Base-by-base conservation (phyloP, 2,888 invertebrate species). In the Drosophila peninsularis region DNA sequence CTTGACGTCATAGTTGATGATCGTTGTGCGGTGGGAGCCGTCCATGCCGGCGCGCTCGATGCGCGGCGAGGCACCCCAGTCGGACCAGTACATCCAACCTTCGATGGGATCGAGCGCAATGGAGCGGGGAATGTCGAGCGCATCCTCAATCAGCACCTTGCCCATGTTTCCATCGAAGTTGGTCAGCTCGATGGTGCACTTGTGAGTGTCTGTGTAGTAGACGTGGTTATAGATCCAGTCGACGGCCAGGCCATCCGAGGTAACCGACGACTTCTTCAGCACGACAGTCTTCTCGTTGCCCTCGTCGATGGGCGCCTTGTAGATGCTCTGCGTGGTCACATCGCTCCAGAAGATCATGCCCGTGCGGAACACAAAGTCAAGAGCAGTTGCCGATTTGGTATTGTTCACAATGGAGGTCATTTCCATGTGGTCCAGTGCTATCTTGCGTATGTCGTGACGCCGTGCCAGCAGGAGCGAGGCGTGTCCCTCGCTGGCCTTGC, bases 341-440 rank as follows among this genome's bases (percentile, higher is more conserved):
- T 99, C 99, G 84, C 98, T 98, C 99, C 99, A 99, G 92, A 98
- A 98, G 75, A 99, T 97, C 96, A 97, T 97, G 71, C 97, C 97
- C 0, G 97, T 97, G 61, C 96, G 94, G 92, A 97, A 98, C 24
- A 98, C 97, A 92, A 97, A 99, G 92, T 99, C 99, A 56, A 99
- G 93, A 0, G 98, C 98, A 2, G 98, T 97, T 0, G 98, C 98
- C 58, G 97, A 96, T 90, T 97, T 96, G 0, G 98, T 97, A 75
- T 96, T 96, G 84, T 97, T 97, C 13, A 98, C 97, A 76, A 98
- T 97, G 21, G 97, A 96, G 3, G 98, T 97, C 96, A 97, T 97
- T 93, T 97, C 97, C 91, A 96, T 96, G 90, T 97, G 97, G 90
- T 98, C 98, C 58, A 98, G 93, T 42, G 97, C 96, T 80, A 98